Conservation (phyloP, 1,140 invertebrate species). For the Achatina immaculata region DNA sequence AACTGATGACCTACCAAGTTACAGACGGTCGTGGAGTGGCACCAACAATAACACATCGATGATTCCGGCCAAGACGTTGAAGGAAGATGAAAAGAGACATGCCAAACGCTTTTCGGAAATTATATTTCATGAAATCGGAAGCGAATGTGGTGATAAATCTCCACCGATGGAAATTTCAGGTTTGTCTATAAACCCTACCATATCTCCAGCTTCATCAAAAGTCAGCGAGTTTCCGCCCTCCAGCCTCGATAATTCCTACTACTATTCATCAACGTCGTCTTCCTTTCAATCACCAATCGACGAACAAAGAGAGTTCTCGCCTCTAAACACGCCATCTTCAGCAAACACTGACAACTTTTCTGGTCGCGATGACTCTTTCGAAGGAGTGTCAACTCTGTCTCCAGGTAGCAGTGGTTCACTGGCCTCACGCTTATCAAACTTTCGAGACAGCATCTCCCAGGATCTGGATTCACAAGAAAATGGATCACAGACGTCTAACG, state of each 20-base stretch:
- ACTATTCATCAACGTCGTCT: conserved; percentile 19
- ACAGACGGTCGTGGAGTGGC: neutral
- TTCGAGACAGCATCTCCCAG: neutral
- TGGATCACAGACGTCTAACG: neutral
- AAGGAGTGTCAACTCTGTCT: neutral
- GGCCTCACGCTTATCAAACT: neutral
- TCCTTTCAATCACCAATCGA: conserved; percentile 2
- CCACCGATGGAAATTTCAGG: neutral
- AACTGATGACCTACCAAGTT: no score
- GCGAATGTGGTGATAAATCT: neutral
- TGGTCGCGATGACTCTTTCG: neutral
- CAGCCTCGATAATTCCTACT: neutral
- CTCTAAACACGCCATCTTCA: neutral
- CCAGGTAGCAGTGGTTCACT: neutral
- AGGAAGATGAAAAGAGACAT: neutral
- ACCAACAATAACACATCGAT: neutral
- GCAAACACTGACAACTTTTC: conserved; percentile 16
- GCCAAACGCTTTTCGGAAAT: neutral
- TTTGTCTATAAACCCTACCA: neutral
- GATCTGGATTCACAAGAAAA: neutral
- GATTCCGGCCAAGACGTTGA: neutral
- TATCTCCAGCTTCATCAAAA: neutral
- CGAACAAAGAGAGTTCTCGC: conserved; percentile 22
- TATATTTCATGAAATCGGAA: neutral
- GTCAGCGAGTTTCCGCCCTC: neutral